Evolutionary conservation across 2,888 invertebrate genomes (phyloP), one percentile per base, ranked within the genome.

Genomic region (Frankliniella fusca): DNA sequence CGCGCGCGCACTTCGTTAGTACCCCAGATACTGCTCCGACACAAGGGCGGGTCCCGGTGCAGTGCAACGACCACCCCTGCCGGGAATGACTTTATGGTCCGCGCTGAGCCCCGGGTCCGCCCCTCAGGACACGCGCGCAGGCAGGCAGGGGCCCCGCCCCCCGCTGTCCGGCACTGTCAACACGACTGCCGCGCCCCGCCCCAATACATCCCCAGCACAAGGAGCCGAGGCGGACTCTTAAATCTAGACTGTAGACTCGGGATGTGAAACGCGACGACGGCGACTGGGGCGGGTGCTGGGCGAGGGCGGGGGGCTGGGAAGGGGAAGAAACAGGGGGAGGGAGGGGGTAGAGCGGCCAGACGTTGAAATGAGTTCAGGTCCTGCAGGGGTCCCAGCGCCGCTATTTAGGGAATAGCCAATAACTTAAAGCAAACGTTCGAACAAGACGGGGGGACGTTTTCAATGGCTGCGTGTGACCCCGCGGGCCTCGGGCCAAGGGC

Each of bases 341-440:
- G n/a, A n/a, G n/a, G n/a, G n/a, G n/a, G n/a, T n/a, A n/a, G n/a
- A n/a, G n/a, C n/a, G n/a, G 38, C 38, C 38, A 38, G 38, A 38
- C 38, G 38, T 38, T 38, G 38, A 38, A 38, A 38, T 38, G 38
- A 38, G 54, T 54, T 5, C 54, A 76, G 27, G 70, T 27, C 70
- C 9, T 23, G 70, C n/a, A 20, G 70, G 70, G 27, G 70, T 76
- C 70, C 70, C 70, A 76, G 70, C 70, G 11, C 23, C 10, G 70
- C 70, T 76, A 76, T 76, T 76, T 76, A 76, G 70, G 70, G 70
- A 76, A 76, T 76, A 76, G 70, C 70, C 70, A 76, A 76, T 76
- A 76, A 76, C 70, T 76, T 76, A 27, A 27, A 76, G 70, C 70
- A 76, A 76, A 27, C 70, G 70, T 23, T 76, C 70, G 23, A 76